These are phyloP conservation scores for Physeter macrocephalus DNA, from an alignment of 2,113 vertebrate species.

Conservation along the genomic window DNA sequence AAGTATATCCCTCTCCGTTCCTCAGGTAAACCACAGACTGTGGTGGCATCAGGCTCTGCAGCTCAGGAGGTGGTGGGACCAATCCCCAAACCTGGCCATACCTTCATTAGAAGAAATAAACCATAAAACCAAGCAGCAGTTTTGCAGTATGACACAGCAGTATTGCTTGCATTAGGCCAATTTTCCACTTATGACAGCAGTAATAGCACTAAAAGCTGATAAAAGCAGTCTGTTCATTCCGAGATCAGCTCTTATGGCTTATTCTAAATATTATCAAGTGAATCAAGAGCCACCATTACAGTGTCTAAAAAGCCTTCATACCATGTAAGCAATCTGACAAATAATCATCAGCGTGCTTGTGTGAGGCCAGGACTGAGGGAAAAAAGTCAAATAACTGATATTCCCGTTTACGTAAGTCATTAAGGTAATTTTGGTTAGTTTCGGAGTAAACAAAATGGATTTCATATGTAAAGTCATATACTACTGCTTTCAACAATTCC, in stretches of 20 bases:
- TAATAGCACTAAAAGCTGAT: conserved; percentile 87
- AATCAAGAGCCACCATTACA: conserved; percentile 83
- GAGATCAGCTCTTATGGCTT: conserved; percentile 83
- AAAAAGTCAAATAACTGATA: conserved; percentile 74
- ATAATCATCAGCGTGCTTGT: conserved; percentile 81
- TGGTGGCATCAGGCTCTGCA: neutral
- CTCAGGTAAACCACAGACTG: neutral
- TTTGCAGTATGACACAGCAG: conserved; percentile 82
- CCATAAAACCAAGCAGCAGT: conserved; percentile 70
- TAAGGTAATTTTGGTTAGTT: conserved; percentile 78
- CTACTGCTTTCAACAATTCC: conserved; percentile 55
- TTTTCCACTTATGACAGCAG: conserved; percentile 84
- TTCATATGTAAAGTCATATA: conserved; percentile 71
- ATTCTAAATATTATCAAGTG: conserved; percentile 86
- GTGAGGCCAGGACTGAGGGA: conserved; percentile 73
- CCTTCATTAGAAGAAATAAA: conserved; percentile 76
- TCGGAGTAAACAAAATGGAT: conserved; percentile 77
- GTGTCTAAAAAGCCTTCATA: conserved; percentile 84
- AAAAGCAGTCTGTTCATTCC: conserved; percentile 81
- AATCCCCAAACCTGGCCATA: neutral
- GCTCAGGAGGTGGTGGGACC: conserved; percentile 3
- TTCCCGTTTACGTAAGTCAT: conserved; percentile 79
- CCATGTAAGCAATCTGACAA: conserved; percentile 87
- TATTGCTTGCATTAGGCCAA: conserved; percentile 84
- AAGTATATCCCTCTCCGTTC: neutral